These are phyloP conservation scores for Caenorhabditis inopinata DNA, from an alignment of 1,140 invertebrate species.

Conservation along the genomic window DNA sequence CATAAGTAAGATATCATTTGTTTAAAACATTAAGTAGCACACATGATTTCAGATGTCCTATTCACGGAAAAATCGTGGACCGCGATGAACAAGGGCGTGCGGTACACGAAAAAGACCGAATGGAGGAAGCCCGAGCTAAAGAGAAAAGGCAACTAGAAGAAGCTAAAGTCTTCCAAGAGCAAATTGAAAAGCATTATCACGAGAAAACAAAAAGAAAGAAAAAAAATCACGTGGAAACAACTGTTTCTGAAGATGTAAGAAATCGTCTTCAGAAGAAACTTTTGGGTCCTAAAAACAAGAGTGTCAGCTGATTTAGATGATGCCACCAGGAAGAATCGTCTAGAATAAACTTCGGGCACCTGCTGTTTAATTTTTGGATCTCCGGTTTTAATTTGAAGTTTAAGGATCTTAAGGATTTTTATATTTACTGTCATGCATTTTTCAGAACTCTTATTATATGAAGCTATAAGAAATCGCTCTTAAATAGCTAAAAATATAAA, in stretches of 20 bases:
- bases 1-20: neutral
- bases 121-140: neutral
- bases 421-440: too few relatives aligned
- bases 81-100: constrained; percentile 38
- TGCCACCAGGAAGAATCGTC: neutral
- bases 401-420: neutral
- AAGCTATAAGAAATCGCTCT: too few relatives aligned
- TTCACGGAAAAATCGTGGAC: constrained; percentile 33
- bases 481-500: too few relatives aligned
- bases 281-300: constrained; percentile 7
- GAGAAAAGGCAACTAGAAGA: neutral
- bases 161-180: neutral
- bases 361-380: constrained; percentile 24
- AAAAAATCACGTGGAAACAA: neutral
- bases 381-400: neutral
- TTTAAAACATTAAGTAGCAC: neutral
- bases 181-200: neutral
- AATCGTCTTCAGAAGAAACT: constrained; percentile 42
- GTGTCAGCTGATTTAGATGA: constrained; percentile 29
- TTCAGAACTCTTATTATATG: too few relatives aligned
- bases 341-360: constrained; percentile 38
- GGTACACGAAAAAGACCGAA: neutral
- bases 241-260: neutral
- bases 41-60: constrained; percentile 29
- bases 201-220: neutral